Evolutionary conservation across 2,888 invertebrate species (phyloP), one percentile per base, ranked within the genome.

Genomic region (Stegana nigrithorax): DNA sequence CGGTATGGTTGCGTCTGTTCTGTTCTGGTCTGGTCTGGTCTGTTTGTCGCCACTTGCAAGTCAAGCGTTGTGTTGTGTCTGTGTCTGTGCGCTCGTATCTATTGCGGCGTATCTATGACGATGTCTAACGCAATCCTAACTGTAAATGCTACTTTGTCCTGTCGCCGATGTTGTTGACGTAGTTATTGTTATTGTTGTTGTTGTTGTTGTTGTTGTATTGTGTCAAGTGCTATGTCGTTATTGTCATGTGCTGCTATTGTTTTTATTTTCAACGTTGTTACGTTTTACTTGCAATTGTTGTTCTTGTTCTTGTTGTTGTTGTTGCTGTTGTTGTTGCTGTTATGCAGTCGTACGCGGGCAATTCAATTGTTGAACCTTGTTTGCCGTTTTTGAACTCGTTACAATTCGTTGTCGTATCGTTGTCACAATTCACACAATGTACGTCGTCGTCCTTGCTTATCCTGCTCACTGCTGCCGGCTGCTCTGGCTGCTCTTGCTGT

Each of bases 271-370:
- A 6, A 7, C 26, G 14, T 21, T 53, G n/a, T 36, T 53, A 21
- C 36, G 10, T 8, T 55, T 29, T 25, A 47, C n/a, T n/a, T n/a
- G n/a, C n/a, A n/a, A n/a, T n/a, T n/a, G n/a, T n/a, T n/a, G n/a
- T n/a, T 10, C 2, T 39, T 39, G 39, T 39, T 17, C 39, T 39
- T 39, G 39, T 39, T 39, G 5, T 10, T 65, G 42, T 63, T 66
- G 60, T 23, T 63, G 61, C 55, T 45, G 59, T 39, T 59, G 66
- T 53, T 57, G 29, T 45, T 59, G 27, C 50, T 39, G 21, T 55
- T 42, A n/a, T n/a, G n/a, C n/a, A n/a, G 14, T n/a, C n/a, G n/a
- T n/a, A n/a, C n/a, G n/a, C n/a, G n/a, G n/a, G n/a, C n/a, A n/a
- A n/a, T n/a, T n/a, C n/a, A n/a, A n/a, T n/a, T n/a, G n/a, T n/a